Conservation (phyloP, 2,797 vertebrate genomes). For the Geotrypetes seraphini region DNA sequence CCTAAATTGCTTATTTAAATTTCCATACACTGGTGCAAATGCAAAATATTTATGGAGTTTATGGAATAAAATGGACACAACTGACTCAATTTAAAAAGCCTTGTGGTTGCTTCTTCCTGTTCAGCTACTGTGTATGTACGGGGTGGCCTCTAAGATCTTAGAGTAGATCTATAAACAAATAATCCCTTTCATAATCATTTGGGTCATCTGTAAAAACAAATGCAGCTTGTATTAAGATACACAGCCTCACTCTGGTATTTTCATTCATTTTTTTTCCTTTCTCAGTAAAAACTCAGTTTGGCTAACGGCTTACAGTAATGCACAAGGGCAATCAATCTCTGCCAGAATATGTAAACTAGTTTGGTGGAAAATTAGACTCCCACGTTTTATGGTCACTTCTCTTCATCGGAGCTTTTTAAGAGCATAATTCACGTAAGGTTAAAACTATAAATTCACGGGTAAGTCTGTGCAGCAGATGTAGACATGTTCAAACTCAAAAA, state of each 20-base stretch:
- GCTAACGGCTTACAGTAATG: slow-evolving; percentile 5
- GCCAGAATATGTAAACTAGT: not conserved
- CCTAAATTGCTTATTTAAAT: no score
- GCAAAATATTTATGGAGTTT: slow-evolving; percentile 16
- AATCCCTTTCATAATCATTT: slow-evolving; percentile 23
- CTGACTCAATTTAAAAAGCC: slow-evolving; percentile 19
- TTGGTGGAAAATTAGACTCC: not conserved
- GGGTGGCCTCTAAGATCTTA: slow-evolving; percentile 18
- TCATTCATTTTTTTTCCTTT: slow-evolving; percentile 16
- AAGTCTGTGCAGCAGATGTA: slow-evolving; percentile 3
- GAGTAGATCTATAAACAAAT: slow-evolving; percentile 26
- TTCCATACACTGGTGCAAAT: no score
- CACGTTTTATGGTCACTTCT: not conserved
- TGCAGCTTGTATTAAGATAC: slow-evolving; percentile 7
- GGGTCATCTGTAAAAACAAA: slow-evolving; percentile 20
- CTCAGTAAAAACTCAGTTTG: slow-evolving; percentile 13
- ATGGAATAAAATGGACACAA: slow-evolving; percentile 7
- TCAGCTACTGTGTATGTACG: slow-evolving; percentile 25
- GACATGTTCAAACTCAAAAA: slow-evolving; percentile 1
- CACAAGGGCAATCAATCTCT: slow-evolving; percentile 23
- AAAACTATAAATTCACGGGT: slow-evolving; percentile 1
- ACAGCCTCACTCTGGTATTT: slow-evolving; percentile 10
- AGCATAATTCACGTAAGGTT: not conserved
- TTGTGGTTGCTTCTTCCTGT: slow-evolving; percentile 12
- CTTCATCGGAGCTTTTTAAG: not conserved